These are phyloP conservation scores for Ophioderma brevispina DNA, from an alignment of 35 echinoderm and acorn worm species.

Conservation along the genomic window DNA sequence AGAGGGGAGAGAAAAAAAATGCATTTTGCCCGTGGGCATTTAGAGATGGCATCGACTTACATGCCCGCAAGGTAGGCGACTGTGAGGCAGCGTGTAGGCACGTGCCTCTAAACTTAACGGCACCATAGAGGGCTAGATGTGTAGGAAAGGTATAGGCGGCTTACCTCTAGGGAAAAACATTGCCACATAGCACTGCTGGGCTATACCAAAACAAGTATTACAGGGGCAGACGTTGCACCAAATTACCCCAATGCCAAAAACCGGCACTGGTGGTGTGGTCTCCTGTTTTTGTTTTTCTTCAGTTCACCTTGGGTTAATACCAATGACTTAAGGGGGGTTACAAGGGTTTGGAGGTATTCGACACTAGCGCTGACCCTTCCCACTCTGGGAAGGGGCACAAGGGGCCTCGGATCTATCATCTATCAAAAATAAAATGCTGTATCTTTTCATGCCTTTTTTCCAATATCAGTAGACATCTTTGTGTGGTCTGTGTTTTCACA, in stretches of 20 bases:
- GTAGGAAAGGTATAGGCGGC: too few species aligned
- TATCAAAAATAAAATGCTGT: background rate
- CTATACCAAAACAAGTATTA: background rate
- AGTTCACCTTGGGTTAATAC: background rate
- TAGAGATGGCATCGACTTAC: background rate
- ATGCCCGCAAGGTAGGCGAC: background rate
- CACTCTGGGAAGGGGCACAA: background rate
- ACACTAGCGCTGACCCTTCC: background rate
- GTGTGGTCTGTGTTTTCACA: slow-evolving; percentile 3
- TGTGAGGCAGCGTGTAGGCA: background rate
- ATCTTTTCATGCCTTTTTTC: background rate
- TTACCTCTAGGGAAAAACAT: background rate
- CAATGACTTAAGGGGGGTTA: background rate
- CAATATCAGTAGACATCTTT: background rate
- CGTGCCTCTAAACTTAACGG: background rate
- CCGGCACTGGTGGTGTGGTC: background rate
- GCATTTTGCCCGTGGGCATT: background rate
- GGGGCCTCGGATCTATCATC: background rate
- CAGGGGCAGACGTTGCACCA: background rate
- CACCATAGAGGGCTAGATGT: background rate
- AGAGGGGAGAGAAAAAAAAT: background rate
- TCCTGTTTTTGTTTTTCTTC: background rate
- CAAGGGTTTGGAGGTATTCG: background rate
- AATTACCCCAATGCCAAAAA: background rate
- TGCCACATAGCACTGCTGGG: background rate